Evolutionary conservation across 2,113 vertebrate genomes (phyloP).

Genomic region (Phyllostomus hastatus): DNA sequence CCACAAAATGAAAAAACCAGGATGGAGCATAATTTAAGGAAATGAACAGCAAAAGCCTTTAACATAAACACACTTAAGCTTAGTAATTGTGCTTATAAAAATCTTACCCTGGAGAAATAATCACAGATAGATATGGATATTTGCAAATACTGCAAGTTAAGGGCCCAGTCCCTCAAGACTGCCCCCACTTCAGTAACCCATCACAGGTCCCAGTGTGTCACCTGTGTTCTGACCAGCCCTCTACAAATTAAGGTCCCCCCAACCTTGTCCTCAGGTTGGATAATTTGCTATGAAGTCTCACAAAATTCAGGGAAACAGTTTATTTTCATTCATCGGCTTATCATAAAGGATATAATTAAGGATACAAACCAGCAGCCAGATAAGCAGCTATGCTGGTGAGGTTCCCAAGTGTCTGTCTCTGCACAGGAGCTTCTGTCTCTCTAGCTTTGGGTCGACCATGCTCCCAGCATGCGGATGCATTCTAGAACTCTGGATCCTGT

Average conservation of each 20-base stretch:
- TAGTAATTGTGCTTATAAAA: neutral
- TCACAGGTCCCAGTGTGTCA: rapidly evolving
- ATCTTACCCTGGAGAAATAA: neutral
- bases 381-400: rapidly evolving
- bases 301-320: neutral
- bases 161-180: neutral
- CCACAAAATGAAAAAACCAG: neutral
- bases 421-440: neutral
- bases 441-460: rapidly evolving
- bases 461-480: too few species aligned
- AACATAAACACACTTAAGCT: neutral
- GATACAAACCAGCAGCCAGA: neutral
- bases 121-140: neutral
- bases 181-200: neutral
- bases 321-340: neutral
- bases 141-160: neutral
- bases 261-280: neutral
- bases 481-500: neutral
- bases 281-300: neutral
- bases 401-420: neutral
- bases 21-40: neutral
- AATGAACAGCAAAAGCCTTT: neutral
- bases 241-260: rapidly evolving
- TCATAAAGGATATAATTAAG: neutral
- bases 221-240: neutral